Evolutionary conservation across 2,888 invertebrate species (phyloP).

Genomic region (Clusia tigrina): DNA sequence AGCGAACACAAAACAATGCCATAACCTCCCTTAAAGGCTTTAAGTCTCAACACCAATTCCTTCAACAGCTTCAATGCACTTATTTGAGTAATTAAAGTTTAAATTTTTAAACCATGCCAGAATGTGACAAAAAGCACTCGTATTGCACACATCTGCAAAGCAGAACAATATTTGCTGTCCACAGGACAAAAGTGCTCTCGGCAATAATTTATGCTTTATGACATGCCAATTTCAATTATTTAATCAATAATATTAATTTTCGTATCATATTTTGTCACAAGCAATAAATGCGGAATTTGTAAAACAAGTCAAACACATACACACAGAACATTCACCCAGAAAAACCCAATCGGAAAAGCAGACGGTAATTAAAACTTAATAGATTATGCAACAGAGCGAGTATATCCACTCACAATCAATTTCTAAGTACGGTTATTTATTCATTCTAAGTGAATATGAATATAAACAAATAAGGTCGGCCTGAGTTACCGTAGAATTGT

Average conservation of each 20-base stretch:
- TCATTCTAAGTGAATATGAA: no score
- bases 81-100: background rate
- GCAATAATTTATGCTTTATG: slow-evolving; percentile 51
- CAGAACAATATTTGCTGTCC: no score
- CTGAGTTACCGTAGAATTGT: no score
- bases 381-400: no score
- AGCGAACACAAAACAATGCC: background rate
- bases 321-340: slow-evolving; percentile 18
- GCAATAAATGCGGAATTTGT: slow-evolving; percentile 62
- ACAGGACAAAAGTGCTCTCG: background rate
- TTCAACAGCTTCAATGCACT: no score
- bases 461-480: no score
- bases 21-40: background rate
- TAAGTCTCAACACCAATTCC: no score
- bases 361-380: no score
- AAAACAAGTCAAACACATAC: slow-evolving; percentile 41
- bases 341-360: slow-evolving; percentile 1
- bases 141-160: background rate
- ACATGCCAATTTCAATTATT: slow-evolving; percentile 65
- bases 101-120: background rate
- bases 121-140: background rate
- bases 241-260: slow-evolving; percentile 66
- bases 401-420: no score
- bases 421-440: no score
- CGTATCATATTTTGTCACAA: slow-evolving; percentile 65